Conservation (phyloP, 2,888 invertebrate genomes). For the Mythimna vitellina region DNA sequence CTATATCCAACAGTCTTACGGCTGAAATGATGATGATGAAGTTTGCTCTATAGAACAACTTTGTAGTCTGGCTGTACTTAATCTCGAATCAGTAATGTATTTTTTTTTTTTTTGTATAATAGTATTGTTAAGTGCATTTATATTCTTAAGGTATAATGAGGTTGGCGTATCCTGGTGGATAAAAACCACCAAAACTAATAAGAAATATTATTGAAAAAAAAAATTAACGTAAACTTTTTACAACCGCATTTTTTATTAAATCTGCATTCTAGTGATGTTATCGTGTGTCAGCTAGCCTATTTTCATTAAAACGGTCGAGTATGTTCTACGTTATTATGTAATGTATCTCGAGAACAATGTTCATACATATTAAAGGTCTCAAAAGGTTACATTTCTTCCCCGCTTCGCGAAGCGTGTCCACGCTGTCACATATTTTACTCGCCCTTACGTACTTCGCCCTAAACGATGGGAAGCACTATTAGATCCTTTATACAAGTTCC, state of each 20-base stretch:
- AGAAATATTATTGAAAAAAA: no score
- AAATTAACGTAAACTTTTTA: background rate
- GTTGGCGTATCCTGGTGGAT: no score
- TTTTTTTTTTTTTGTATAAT: no score
- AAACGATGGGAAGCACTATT: slow-evolving; percentile 70
- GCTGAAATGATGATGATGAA: no score
- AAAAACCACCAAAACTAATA: no score
- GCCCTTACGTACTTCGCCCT: slow-evolving; percentile 70
- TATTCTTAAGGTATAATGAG: no score
- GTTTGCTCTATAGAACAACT: no score
- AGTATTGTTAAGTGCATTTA: no score
- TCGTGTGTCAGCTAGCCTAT: background rate
- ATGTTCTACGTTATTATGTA: slow-evolving; percentile 53
- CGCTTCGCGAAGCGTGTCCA: slow-evolving; percentile 83
- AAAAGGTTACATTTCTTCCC: slow-evolving; percentile 84
- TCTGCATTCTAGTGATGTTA: background rate
- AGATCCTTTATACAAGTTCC: slow-evolving; percentile 64
- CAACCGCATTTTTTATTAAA: background rate
- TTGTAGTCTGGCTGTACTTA: no score
- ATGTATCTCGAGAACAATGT: slow-evolving; percentile 63
- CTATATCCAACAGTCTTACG: no score
- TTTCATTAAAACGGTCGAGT: slow-evolving; percentile 32
- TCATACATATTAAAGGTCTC: slow-evolving; percentile 74
- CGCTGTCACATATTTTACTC: slow-evolving; percentile 86
- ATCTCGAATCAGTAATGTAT: no score